These are phyloP conservation scores for Lycodopsis pacificus DNA, from an alignment of 2,797 vertebrate species.

Conservation along the genomic window DNA sequence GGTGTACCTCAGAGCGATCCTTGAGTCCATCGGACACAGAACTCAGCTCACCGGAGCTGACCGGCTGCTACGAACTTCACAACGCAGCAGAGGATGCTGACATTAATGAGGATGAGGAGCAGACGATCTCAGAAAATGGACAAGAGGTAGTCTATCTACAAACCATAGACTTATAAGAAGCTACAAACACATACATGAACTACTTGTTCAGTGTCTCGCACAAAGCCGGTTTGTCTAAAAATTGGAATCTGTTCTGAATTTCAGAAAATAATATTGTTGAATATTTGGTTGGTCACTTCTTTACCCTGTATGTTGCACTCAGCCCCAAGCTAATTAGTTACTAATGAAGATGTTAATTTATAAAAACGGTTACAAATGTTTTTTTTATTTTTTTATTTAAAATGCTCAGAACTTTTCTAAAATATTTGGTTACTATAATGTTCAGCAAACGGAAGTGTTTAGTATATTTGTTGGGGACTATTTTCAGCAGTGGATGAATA, in stretches of 20 bases:
- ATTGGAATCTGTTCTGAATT: not conserved
- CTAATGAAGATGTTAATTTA: not conserved
- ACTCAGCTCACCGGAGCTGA: conserved; percentile 65
- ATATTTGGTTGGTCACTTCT: not conserved
- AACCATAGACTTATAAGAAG: not conserved
- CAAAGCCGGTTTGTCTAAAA: conserved; percentile 1
- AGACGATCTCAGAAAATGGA: conserved; percentile 76
- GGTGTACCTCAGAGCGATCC: conserved; percentile 64
- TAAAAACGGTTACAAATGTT: not conserved
- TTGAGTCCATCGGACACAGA: conserved; percentile 74
- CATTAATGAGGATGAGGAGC: conserved; percentile 40
- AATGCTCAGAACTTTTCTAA: not conserved
- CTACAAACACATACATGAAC: not conserved
- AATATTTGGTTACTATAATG: not conserved
- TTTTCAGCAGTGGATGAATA: conserved; percentile 6
- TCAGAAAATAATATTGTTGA: not conserved
- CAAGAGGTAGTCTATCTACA: conserved; percentile 63
- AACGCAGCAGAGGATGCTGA: conserved; percentile 53
- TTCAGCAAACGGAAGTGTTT: not conserved
- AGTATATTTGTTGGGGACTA: not conserved
- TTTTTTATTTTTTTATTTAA: not conserved
- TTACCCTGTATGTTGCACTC: not conserved
- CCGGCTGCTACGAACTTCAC: conserved; percentile 48
- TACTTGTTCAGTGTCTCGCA: not conserved
- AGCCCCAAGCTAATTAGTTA: not conserved